Evolutionary conservation across 1,140 invertebrate species (phyloP).

Genomic region (Sinonovacula constricta): DNA sequence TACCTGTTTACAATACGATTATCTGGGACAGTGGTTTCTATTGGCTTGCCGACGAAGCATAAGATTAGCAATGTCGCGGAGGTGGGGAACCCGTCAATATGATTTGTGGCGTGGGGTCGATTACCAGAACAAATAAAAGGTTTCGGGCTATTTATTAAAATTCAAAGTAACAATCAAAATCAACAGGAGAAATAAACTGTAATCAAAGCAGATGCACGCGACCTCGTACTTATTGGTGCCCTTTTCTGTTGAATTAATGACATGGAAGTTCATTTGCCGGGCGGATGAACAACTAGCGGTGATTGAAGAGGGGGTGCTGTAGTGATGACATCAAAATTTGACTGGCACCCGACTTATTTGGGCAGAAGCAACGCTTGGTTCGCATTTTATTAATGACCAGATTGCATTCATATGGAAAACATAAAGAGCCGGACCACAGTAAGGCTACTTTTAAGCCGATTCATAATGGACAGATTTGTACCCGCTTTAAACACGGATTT

Average conservation of each 20-base stretch:
- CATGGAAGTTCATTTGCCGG: conserved; percentile 35
- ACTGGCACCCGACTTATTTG: too few species aligned
- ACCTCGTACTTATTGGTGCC: conserved; percentile 14
- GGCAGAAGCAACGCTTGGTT: too few species aligned
- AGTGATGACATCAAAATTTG: too few species aligned
- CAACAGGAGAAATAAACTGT: neutral
- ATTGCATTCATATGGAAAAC: neutral
- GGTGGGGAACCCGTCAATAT: neutral
- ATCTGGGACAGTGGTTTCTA: neutral
- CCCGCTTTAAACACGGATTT: too few species aligned
- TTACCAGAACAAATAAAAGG: too few species aligned
- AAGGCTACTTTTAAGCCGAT: too few species aligned
- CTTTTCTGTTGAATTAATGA: conserved; percentile 39
- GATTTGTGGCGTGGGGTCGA: neutral
- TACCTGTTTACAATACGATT: conserved; percentile 24
- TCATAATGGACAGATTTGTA: too few species aligned
- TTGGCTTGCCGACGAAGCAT: neutral
- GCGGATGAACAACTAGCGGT: conserved; percentile 26
- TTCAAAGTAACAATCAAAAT: conserved; percentile 35
- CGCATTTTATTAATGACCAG: neutral
- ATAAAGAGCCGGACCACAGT: too few species aligned
- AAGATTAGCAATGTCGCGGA: neutral
- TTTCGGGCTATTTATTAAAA: conserved; percentile 26
- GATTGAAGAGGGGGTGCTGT: neutral
- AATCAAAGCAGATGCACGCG: conserved; percentile 48